A percentile compares a stretch with the other conserved stretches of the same genome.
Evolutionary conservation across 2,888 invertebrate genomes (phyloP).

Genomic region (Pseudococcus longispinus): DNA sequence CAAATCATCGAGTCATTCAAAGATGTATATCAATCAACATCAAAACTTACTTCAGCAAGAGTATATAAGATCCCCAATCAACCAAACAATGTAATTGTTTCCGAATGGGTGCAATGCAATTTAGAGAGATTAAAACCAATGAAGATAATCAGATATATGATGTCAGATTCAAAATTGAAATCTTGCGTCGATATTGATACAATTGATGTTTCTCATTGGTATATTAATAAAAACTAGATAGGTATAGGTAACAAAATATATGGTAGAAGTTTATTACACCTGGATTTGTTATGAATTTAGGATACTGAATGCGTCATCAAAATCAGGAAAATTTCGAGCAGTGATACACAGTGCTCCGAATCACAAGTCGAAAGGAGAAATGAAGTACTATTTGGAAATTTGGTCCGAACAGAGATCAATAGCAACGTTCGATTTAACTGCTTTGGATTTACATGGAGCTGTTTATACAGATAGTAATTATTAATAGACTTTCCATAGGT

Average conservation of each 20-base stretch:
- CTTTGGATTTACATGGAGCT: constrained; percentile 79
- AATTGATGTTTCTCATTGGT: too few species aligned
- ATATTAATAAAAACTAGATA: too few species aligned
- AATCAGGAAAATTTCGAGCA: constrained; percentile 65
- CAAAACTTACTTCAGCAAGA: constrained; percentile 46
- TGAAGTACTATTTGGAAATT: constrained; percentile 79
- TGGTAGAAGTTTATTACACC: too few species aligned
- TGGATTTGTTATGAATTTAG: constrained; percentile 64
- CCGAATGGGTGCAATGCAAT: constrained; percentile 73
- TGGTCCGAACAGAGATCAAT: constrained; percentile 70
- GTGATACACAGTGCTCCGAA: constrained; percentile 70
- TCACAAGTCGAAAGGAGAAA: constrained; percentile 65
- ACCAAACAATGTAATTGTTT: constrained; percentile 64
- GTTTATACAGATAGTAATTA: constrained; percentile 78
- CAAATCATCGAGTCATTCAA: constrained; percentile 29
- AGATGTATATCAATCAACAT: not conserved
- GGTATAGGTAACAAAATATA: too few species aligned
- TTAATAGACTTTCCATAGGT: not conserved
- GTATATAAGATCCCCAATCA: constrained; percentile 51
- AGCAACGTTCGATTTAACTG: constrained; percentile 73
- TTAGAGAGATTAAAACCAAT: constrained; percentile 70
- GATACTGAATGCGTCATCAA: constrained; percentile 68
- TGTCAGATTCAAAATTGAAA: too few species aligned
- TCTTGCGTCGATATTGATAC: too few species aligned
- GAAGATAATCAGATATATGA: constrained; percentile 67